Evolutionary conservation across 2,888 invertebrate species (phyloP).

Genomic region (Penaeus monodon): DNA sequence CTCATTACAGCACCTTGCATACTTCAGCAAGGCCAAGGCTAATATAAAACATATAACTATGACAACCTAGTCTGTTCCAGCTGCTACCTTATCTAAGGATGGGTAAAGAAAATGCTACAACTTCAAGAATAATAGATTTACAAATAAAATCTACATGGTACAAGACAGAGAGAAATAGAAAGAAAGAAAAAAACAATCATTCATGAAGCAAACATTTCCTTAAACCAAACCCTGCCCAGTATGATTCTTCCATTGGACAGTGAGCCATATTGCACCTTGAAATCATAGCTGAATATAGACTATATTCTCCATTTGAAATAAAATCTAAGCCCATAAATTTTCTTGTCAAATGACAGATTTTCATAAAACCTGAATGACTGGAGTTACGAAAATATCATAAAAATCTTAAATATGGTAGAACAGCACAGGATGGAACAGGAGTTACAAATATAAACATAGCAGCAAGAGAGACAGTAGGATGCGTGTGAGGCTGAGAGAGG

Average conservation of each 20-base stretch:
- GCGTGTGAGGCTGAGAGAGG: slow-evolving; percentile 38
- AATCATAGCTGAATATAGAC: too few relatives aligned
- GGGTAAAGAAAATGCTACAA: slow-evolving; percentile 3
- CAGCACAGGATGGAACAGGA: slow-evolving; percentile 47
- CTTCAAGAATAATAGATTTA: too few relatives aligned
- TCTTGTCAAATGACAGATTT: too few relatives aligned
- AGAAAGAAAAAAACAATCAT: too few relatives aligned
- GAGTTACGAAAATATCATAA: too few relatives aligned
- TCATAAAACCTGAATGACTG: too few relatives aligned
- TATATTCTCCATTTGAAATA: too few relatives aligned
- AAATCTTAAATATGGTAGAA: slow-evolving; percentile 18
- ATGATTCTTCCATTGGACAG: slow-evolving; percentile 35
- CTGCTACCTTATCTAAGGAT: slow-evolving; percentile 27
- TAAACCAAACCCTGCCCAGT: slow-evolving; percentile 33
- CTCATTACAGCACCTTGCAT: neutral
- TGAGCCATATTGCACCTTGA: slow-evolving; percentile 8
- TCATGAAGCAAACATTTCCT: neutral
- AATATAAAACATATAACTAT: slow-evolving; percentile 15
- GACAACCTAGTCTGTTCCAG: slow-evolving; percentile 36
- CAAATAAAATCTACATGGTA: too few relatives aligned
- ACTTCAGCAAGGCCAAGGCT: slow-evolving; percentile 16
- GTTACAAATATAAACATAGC: slow-evolving; percentile 17
- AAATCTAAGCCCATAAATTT: too few relatives aligned
- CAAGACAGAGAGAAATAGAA: too few relatives aligned
- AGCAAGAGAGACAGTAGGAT: slow-evolving; percentile 23